These are phyloP conservation scores for Phaetusa simplex DNA, from an alignment of 2,113 vertebrate species.

Conservation along the genomic window DNA sequence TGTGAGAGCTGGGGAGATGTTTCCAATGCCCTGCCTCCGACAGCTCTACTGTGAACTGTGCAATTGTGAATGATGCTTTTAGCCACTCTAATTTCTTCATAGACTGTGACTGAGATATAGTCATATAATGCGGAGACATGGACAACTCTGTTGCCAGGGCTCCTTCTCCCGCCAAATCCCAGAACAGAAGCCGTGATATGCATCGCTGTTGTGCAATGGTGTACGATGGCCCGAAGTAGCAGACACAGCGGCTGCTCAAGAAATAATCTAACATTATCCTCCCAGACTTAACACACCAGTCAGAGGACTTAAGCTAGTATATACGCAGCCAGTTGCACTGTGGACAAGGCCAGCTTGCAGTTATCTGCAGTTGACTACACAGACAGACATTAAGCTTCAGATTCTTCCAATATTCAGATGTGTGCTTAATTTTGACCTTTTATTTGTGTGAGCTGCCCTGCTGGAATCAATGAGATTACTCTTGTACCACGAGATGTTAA, in stretches of 20 bases:
- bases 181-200: not conserved
- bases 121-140: not conserved
- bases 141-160: not conserved
- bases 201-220: not conserved
- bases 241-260: not conserved
- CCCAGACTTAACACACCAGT: not conserved
- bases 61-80: not conserved
- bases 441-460: not conserved
- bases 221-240: accelerated
- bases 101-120: not conserved
- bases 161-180: accelerated
- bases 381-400: not conserved
- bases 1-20: not conserved
- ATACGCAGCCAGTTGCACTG: not conserved
- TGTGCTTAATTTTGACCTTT: not conserved
- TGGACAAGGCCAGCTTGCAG: not conserved
- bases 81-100: not conserved
- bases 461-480: not conserved
- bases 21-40: not conserved
- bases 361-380: not conserved
- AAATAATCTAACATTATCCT: not conserved
- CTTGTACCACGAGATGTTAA: not conserved
- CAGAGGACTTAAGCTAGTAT: not conserved
- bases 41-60: not conserved
- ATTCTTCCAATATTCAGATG: not conserved